Percentiles rank a stretch among this genome's conserved stretches.
Evolutionary conservation across 2,888 invertebrate species (phyloP).

Genomic region (Protophormia terraenovae): DNA sequence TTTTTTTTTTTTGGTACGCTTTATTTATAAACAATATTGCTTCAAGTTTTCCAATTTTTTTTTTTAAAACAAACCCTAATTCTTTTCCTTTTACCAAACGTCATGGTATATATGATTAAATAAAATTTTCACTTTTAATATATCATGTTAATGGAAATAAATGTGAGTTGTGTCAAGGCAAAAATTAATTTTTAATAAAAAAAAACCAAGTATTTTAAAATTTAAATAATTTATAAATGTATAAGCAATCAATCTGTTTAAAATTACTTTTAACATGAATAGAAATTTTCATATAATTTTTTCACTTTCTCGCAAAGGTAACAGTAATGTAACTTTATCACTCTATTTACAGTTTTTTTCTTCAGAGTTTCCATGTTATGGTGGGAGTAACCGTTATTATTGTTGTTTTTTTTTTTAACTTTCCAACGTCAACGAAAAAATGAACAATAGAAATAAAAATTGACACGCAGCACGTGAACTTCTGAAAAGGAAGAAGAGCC

Average conservation of each 20-base stretch:
- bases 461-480: constrained; percentile 38
- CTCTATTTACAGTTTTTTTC: not conserved
- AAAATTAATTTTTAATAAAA: not conserved
- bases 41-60: too few relatives aligned
- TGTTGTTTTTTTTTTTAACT: not conserved
- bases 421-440: not conserved
- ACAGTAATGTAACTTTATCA: constrained; percentile 28
- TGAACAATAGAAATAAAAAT: not conserved
- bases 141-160: not conserved
- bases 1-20: too few relatives aligned
- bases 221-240: constrained; percentile 9
- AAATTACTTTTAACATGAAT: constrained; percentile 17
- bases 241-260: constrained; percentile 20
- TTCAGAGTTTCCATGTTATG: constrained; percentile 11
- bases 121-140: not conserved
- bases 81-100: too few relatives aligned
- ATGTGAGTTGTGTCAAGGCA: not conserved
- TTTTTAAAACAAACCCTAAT: too few relatives aligned
- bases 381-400: constrained; percentile 39
- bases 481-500: not conserved
- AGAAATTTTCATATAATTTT: not conserved
- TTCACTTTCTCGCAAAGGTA: not conserved
- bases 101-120: not conserved
- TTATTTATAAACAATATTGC: too few relatives aligned
- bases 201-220: not conserved